Conservation (phyloP, 2,888 invertebrate genomes). For the Pherbina coryleti region DNA sequence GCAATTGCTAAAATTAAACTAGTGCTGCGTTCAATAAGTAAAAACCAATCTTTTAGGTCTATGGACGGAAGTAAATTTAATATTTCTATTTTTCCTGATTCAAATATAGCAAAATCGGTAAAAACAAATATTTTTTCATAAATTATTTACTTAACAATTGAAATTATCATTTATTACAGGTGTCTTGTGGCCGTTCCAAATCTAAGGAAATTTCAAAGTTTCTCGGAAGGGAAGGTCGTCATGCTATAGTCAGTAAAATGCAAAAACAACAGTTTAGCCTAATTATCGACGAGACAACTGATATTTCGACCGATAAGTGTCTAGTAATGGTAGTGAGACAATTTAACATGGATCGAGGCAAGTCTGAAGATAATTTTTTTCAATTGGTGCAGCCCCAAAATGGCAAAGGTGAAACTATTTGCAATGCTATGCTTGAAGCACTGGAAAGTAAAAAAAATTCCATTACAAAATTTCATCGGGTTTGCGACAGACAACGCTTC, state of each 20-base stretch:
- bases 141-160: background rate
- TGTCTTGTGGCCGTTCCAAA: conserved; percentile 37
- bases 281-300: conserved; percentile 41
- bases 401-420: conserved; percentile 38
- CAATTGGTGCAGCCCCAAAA: conserved; percentile 39
- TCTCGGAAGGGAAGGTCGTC: conserved; percentile 27
- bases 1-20: conserved; percentile 41
- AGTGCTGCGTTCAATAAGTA: conserved; percentile 23
- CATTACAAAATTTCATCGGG: conserved; percentile 30
- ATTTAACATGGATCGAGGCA: conserved; percentile 31
- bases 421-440: conserved; percentile 61
- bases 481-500: conserved; percentile 37
- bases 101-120: conserved; percentile 39
- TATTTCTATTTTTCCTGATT: conserved; percentile 37
- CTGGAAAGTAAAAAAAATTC: conserved; percentile 25
- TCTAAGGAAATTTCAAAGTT: conserved; percentile 33
- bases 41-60: conserved; percentile 39
- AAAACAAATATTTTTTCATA: conserved; percentile 10
- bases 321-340: conserved; percentile 36
- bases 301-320: conserved; percentile 39
- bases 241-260: conserved; percentile 21
- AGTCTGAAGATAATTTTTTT: conserved; percentile 37
- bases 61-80: conserved; percentile 39
- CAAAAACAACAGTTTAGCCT: conserved; percentile 37
- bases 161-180: conserved; percentile 7